Conservation (phyloP, 2,888 invertebrate genomes). For the Pedicia rivosa region DNA sequence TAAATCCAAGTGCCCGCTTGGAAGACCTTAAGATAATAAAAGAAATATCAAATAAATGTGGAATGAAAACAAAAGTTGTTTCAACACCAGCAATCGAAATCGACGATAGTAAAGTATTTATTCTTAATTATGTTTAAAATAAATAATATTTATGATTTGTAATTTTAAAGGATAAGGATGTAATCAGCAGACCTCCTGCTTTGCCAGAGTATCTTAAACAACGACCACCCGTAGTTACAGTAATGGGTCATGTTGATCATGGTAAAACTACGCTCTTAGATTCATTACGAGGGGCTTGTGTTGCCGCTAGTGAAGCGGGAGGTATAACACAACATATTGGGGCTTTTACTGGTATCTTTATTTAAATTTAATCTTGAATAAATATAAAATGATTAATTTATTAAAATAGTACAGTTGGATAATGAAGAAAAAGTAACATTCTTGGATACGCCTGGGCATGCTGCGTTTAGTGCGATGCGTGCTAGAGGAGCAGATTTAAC, state of each 20-base stretch:
- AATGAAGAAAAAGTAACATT: constrained; percentile 77
- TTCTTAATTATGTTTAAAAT: neutral
- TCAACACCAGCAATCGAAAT: constrained; percentile 25
- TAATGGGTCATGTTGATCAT: constrained; percentile 99
- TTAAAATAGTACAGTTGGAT: constrained; percentile 38
- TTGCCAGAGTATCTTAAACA: constrained; percentile 44
- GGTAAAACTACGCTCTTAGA: constrained; percentile 96
- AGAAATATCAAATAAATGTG: constrained; percentile 51
- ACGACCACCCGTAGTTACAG: constrained; percentile 87
- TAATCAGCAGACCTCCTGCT: constrained; percentile 45
- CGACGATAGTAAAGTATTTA: constrained; percentile 15
- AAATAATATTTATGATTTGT: constrained; percentile 1
- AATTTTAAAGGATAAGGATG: constrained; percentile 33
- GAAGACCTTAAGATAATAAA: constrained; percentile 47
- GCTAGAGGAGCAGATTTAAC: constrained; percentile 86
- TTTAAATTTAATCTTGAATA: neutral
- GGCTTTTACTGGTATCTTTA: constrained; percentile 64
- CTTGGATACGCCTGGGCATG: constrained; percentile 97
- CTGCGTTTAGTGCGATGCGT: constrained; percentile 90
- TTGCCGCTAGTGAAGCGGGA: constrained; percentile 88
- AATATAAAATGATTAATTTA: constrained; percentile 7
- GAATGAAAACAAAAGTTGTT: constrained; percentile 41
- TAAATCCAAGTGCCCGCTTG: constrained; percentile 39
- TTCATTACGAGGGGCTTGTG: constrained; percentile 64
- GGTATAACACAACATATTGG: constrained; percentile 99